These are phyloP conservation scores for Netta rufina DNA, from an alignment of 2,797 vertebrate species.

Conservation along the genomic window DNA sequence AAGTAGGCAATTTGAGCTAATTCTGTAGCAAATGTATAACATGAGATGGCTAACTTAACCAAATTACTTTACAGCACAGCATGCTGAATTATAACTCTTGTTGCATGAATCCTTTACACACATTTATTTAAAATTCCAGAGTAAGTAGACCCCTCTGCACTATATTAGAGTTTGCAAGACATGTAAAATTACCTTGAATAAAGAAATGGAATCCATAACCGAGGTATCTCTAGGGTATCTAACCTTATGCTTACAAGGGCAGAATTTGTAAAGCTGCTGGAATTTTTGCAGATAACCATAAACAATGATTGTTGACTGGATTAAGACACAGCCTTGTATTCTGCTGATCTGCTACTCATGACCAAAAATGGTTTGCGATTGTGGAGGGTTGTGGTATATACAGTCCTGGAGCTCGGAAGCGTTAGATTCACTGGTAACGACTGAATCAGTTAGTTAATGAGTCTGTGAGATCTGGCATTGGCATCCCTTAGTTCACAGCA, in stretches of 20 bases:
- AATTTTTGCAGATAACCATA: neutral
- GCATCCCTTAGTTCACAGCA: conserved; percentile 57
- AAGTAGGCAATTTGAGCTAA: conserved; percentile 28
- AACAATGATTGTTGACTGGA: neutral
- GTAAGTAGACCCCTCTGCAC: neutral
- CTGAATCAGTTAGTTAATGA: conserved; percentile 14
- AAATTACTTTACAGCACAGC: conserved; percentile 5
- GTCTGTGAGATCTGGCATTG: conserved; percentile 49
- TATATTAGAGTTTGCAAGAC: neutral
- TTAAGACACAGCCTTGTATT: conserved; percentile 12
- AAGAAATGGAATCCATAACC: neutral
- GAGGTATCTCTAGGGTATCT: neutral
- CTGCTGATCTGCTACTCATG: neutral
- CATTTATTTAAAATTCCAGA: neutral
- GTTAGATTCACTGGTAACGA: neutral
- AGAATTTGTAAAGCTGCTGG: neutral
- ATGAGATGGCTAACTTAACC: neutral
- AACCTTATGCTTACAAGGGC: neutral
- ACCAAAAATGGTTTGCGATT: conserved; percentile 32
- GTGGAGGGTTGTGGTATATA: neutral
- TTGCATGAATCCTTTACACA: neutral
- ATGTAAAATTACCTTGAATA: neutral
- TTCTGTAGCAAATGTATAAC: conserved; percentile 5
- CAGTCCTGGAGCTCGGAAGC: neutral
- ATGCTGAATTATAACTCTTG: neutral